Evolutionary conservation across 53 echinoderm and acorn worm genomes (phyloP), one percentile per base, ranked within the genome.

Genomic region (Luidia sarsii): DNA sequence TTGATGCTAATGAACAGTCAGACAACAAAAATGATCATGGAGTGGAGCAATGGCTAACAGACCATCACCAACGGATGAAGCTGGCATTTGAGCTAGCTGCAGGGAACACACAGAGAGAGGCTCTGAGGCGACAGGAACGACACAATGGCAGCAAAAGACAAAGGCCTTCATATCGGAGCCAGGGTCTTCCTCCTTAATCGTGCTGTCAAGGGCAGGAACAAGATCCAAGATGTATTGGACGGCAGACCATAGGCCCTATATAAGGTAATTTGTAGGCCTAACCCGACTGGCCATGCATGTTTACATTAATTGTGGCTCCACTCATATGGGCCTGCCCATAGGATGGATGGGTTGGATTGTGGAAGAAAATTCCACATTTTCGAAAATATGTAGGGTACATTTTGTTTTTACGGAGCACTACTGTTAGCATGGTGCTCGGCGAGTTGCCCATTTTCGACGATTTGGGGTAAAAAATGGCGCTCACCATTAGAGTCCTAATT

Each of bases 271-370:
- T 71, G 32, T 13, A 64, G 85, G 22, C 81, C 85, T 15, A 46
- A 87, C 39, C 87, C 85, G 20, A 64, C 45, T 5, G 80, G 87
- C 2, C 81, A 85, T 38, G 92, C 88, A 7, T 87, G 88, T 46
- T n/a, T n/a, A n/a, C n/a, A n/a, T n/a, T n/a, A n/a, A 55, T 73
- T 34, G 69, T 88, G 1, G 74, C 80, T 14, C 85, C 85, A 7
- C 68, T 85, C 8, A n/a, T n/a, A n/a, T n/a, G n/a, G n/a, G n/a
- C n/a, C n/a, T n/a, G n/a, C n/a, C n/a, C n/a, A n/a, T n/a, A n/a
- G n/a, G n/a, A n/a, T n/a, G n/a, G n/a, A n/a, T n/a, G n/a, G n/a
- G n/a, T n/a, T n/a, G n/a, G n/a, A n/a, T n/a, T n/a, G n/a, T n/a
- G n/a, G n/a, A n/a, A n/a, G n/a, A n/a, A n/a, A n/a, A n/a, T n/a